phyloP scores from a whole-genome alignment of 2,888 invertebrate species.

The Amphiduros pacificus region DNA sequence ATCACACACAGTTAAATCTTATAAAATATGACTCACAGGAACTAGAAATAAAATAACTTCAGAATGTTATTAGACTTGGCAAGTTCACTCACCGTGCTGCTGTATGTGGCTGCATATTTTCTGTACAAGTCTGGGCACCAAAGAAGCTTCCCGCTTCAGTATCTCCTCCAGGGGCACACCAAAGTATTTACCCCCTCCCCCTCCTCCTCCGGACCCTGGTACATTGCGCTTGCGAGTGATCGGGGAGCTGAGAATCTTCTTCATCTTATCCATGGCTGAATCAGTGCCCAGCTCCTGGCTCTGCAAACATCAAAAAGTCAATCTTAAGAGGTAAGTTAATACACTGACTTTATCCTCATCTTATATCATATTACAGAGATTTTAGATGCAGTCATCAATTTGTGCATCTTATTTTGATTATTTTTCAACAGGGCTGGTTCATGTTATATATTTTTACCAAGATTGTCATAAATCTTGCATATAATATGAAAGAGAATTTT shows the following conservation, averaged over 20 bases:
- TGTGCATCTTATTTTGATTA: too few relatives aligned
- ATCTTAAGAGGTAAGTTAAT: too few relatives aligned
- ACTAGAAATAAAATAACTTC: too few relatives aligned
- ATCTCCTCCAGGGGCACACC: slow-evolving; percentile 31
- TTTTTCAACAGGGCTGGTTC: too few relatives aligned
- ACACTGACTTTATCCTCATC: too few relatives aligned
- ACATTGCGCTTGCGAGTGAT: slow-evolving; percentile 15
- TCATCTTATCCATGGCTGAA: slow-evolving; percentile 15
- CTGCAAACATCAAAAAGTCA: slow-evolving; percentile 5
- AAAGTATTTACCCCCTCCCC: slow-evolving; percentile 24
- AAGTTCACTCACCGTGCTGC: slow-evolving; percentile 17
- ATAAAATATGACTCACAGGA: too few relatives aligned
- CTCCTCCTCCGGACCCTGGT: background rate
- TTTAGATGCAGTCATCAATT: too few relatives aligned
- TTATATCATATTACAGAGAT: too few relatives aligned
- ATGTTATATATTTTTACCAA: too few relatives aligned
- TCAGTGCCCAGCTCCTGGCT: slow-evolving; percentile 18
- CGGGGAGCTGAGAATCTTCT: slow-evolving; percentile 19
- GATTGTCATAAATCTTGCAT: too few relatives aligned
- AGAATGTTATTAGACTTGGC: background rate
- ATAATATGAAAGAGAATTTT: too few relatives aligned
- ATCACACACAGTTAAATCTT: too few relatives aligned
- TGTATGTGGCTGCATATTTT: slow-evolving; percentile 31
- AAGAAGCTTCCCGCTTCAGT: slow-evolving; percentile 20
- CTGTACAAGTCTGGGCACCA: slow-evolving; percentile 32